Percentiles rank a stretch among this genome's conserved stretches.
Conservation (phyloP, 2,797 vertebrate species). For the Malurus leucopterus region DNA sequence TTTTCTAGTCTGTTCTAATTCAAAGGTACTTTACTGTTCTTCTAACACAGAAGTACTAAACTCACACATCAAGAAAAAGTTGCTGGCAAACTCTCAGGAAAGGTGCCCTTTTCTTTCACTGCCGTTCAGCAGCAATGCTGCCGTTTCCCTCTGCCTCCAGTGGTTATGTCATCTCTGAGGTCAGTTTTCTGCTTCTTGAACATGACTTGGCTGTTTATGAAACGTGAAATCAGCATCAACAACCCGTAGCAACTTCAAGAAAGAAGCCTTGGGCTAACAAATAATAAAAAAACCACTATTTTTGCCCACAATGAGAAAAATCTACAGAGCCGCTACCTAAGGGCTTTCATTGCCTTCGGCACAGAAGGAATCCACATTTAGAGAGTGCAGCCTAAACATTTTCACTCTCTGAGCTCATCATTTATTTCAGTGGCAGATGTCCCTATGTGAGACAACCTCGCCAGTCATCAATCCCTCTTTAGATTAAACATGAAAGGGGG, state of each 20-base stretch:
- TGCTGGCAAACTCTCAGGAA: constrained; percentile 42
- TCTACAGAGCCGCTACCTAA: constrained; percentile 57
- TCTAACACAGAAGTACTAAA: neutral
- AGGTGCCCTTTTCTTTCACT: constrained; percentile 53
- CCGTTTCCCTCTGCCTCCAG: constrained; percentile 1
- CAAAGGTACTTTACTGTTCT: constrained; percentile 2
- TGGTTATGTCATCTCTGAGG: constrained; percentile 50
- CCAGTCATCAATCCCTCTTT: constrained; percentile 48
- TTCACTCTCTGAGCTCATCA: constrained; percentile 49
- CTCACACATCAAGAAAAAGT: constrained; percentile 41
- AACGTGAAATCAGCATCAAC: constrained; percentile 56
- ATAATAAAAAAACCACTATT: constrained; percentile 1
- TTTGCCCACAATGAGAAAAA: constrained; percentile 51
- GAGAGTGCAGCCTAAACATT: constrained; percentile 56
- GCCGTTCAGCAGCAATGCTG: neutral
- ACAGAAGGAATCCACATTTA: constrained; percentile 46
- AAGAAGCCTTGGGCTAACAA: constrained; percentile 62
- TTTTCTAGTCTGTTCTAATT: constrained; percentile 24
- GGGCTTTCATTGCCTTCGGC: constrained; percentile 64
- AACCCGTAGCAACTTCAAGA: constrained; percentile 46
- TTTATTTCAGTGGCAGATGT: constrained; percentile 51
- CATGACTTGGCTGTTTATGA: constrained; percentile 55
- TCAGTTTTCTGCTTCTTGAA: constrained; percentile 56
- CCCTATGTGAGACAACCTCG: constrained; percentile 21
- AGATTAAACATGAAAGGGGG: constrained; percentile 61